Evolutionary conservation across 2,797 vertebrate species (phyloP).

Genomic region (Argya squamiceps): DNA sequence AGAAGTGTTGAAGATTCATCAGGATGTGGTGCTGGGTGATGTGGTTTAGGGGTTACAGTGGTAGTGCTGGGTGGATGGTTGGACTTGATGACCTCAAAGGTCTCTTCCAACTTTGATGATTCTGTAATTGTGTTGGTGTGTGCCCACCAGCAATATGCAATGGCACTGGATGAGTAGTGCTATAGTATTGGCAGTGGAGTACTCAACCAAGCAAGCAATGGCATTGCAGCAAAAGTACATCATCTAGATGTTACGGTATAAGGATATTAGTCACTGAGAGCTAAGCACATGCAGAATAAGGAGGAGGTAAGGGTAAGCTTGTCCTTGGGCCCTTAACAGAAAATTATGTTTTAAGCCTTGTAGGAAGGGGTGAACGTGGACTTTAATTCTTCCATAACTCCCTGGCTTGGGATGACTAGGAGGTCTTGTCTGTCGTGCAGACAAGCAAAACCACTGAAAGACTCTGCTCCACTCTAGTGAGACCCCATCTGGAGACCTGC

Average conservation of each 20-base stretch:
- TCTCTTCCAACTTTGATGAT: neutral
- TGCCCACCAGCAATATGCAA: accelerated
- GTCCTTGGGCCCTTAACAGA: neutral
- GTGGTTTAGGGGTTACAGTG: neutral
- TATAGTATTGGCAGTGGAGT: accelerated
- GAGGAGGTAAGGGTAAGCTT: neutral
- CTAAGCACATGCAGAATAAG: neutral
- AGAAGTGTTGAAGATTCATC: neutral
- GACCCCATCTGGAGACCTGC: neutral
- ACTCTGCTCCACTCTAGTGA: neutral
- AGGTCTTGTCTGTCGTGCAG: neutral
- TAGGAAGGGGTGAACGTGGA: neutral
- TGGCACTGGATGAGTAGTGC: neutral
- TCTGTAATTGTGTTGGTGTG: neutral
- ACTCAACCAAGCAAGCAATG: neutral
- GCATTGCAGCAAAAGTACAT: neutral
- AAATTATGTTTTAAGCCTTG: neutral
- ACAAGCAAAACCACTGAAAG: neutral
- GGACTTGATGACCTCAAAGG: neutral
- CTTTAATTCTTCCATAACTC: neutral
- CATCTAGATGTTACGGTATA: accelerated
- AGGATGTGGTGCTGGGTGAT: neutral
- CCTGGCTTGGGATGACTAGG: neutral
- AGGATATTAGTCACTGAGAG: neutral
- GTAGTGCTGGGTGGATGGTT: neutral